Evolutionary conservation across 2,113 vertebrate genomes (phyloP).

Genomic region (Amia ocellicauda): DNA sequence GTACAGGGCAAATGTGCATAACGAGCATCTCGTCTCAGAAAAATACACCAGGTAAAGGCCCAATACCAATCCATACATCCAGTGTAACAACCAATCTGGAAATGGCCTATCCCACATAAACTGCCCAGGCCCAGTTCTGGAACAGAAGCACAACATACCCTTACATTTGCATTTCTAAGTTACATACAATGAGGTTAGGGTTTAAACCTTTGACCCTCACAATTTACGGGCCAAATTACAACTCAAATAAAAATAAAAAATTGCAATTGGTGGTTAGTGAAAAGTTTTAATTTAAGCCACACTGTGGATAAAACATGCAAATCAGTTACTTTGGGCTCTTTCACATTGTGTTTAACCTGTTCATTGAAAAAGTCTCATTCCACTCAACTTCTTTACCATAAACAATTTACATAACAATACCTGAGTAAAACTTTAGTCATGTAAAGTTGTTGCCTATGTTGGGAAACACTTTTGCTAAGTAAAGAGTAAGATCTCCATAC

Average conservation of each 20-base stretch:
- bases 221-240: too few species aligned
- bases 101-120: not conserved
- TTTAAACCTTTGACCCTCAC: not conserved
- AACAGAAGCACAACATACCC: not conserved
- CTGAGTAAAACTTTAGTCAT: too few species aligned
- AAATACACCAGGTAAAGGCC: not conserved
- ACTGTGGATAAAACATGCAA: not conserved
- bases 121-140: not conserved
- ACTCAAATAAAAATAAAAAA: not conserved
- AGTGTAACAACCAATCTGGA: conserved; percentile 10
- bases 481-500: too few species aligned
- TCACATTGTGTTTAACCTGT: too few species aligned
- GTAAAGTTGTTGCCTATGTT: too few species aligned
- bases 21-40: not conserved
- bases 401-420: too few species aligned
- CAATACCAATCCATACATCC: conserved; percentile 15
- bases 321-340: too few species aligned
- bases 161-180: not conserved
- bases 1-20: not conserved
- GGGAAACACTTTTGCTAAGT: too few species aligned
- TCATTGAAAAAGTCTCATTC: too few species aligned
- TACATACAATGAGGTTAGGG: not conserved
- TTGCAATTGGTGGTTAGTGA: not conserved
- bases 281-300: not conserved
- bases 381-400: too few species aligned